Evolutionary conservation across 2,113 vertebrate species (phyloP).

Genomic region (Onychorhynchus coronatus): DNA sequence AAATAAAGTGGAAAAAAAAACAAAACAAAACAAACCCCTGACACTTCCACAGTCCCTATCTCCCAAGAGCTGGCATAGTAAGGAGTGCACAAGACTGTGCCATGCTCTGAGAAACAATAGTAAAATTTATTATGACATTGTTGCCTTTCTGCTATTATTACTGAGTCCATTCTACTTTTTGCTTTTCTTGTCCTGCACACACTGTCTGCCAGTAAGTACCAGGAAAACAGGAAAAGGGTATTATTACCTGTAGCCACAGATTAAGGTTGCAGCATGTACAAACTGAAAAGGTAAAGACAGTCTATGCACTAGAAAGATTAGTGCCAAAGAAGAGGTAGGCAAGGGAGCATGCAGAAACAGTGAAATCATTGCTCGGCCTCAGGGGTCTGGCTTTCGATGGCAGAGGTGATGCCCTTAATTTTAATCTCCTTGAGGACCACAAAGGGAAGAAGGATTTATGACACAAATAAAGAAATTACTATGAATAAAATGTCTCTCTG

Average conservation of each 20-base stretch:
- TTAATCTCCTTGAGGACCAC: slow-evolving; percentile 24
- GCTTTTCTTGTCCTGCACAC: neutral
- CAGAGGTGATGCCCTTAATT: slow-evolving; percentile 53
- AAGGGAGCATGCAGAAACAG: neutral
- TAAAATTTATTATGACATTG: neutral
- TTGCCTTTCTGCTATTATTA: neutral
- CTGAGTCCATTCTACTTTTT: neutral
- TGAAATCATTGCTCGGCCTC: neutral
- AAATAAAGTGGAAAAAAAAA: neutral
- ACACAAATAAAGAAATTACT: slow-evolving; percentile 43
- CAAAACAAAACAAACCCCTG: neutral
- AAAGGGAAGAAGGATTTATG: slow-evolving; percentile 42
- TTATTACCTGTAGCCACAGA: neutral
- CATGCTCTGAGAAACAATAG: neutral
- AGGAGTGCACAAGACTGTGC: neutral
- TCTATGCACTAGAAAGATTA: neutral
- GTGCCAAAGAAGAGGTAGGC: neutral
- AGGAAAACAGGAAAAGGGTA: neutral
- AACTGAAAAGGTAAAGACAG: neutral
- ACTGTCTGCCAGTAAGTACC: neutral
- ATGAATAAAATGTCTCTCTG: slow-evolving; percentile 13
- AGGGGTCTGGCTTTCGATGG: neutral
- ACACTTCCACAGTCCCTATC: neutral
- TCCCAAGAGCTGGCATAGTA: neutral
- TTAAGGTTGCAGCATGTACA: neutral